Percentiles rank a stretch among this genome's conserved stretches.
These are phyloP conservation scores for Phrixothrix hirtus DNA, from an alignment of 2,888 invertebrate genomes.

Conservation along the genomic window DNA sequence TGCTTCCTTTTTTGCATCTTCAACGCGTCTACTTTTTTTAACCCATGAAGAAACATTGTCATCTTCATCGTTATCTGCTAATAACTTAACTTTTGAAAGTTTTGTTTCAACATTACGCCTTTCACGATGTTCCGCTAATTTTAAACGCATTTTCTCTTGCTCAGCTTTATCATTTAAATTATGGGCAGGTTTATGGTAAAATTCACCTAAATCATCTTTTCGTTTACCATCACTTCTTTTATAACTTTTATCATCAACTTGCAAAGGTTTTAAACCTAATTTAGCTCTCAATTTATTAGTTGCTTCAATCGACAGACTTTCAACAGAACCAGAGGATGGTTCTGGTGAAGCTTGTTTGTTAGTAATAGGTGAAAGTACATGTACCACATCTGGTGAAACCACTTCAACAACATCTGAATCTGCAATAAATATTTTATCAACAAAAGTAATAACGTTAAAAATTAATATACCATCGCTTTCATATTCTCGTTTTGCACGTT, in stretches of 20 bases:
- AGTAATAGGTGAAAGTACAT: conserved; percentile 51
- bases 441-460: no score
- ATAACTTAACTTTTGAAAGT: conserved; percentile 61
- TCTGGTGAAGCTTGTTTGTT: conserved; percentile 13
- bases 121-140: conserved; percentile 75
- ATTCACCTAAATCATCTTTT: conserved; percentile 71
- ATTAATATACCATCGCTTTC: conserved; percentile 61
- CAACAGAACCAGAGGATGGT: conserved; percentile 55
- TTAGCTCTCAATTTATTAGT: conserved; percentile 90
- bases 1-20: conserved; percentile 81
- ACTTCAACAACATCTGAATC: conserved; percentile 52
- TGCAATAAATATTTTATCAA: conserved; percentile 28
- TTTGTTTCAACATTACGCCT: conserved; percentile 76
- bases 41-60: conserved; percentile 82
- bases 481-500: conserved; percentile 46
- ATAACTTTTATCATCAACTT: conserved; percentile 60
- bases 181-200: conserved; percentile 83
- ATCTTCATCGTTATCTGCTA: conserved; percentile 76
- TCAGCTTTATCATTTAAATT: conserved; percentile 74
- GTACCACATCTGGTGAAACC: conserved; percentile 36
- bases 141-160: conserved; percentile 81
- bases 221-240: conserved; percentile 60
- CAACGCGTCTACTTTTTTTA: conserved; percentile 72
- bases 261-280: conserved; percentile 90
- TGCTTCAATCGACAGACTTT: conserved; percentile 76